phyloP scores from a whole-genome alignment of 1,140 invertebrate species.

The Whitmania pigra region DNA sequence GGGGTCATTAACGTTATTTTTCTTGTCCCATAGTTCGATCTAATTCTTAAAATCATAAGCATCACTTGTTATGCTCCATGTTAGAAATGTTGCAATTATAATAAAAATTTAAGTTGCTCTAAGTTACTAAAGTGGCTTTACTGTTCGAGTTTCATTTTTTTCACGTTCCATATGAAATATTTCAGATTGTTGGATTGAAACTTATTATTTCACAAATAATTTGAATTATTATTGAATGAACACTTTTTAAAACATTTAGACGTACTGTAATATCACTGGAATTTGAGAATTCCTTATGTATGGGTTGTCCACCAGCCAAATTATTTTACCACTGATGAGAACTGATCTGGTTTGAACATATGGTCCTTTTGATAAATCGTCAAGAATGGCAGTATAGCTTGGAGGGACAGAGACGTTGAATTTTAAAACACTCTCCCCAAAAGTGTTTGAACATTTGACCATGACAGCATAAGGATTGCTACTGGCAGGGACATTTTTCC shows the following conservation, averaged over 20 bases:
- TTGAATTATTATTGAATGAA: not conserved
- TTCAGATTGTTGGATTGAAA: not conserved
- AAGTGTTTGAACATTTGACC: conserved; percentile 21
- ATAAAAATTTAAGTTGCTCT: not conserved
- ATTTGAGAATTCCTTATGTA: conserved; percentile 4
- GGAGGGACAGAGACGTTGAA: conserved; percentile 24
- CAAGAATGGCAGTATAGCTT: conserved; percentile 23
- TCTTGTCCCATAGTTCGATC: conserved; percentile 8
- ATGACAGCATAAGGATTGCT: conserved; percentile 17
- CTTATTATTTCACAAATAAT: not conserved
- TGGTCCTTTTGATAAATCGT: conserved; percentile 19
- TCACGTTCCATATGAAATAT: not conserved
- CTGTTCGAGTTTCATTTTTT: too few relatives aligned
- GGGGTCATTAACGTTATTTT: conserved; percentile 3
- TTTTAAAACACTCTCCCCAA: conserved; percentile 17
- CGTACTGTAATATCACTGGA: conserved; percentile 18
- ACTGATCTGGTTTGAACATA: conserved; percentile 22
- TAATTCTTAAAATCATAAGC: conserved; percentile 1
- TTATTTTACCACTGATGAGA: conserved; percentile 24
- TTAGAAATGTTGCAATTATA: not conserved
- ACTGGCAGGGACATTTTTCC: conserved; percentile 22
- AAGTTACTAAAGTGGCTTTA: not conserved
- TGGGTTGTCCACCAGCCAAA: not conserved
- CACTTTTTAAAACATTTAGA: not conserved
- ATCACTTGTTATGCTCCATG: not conserved